Base-by-base conservation (phyloP, 2,113 vertebrate species). In the Nothocercus julius region DNA sequence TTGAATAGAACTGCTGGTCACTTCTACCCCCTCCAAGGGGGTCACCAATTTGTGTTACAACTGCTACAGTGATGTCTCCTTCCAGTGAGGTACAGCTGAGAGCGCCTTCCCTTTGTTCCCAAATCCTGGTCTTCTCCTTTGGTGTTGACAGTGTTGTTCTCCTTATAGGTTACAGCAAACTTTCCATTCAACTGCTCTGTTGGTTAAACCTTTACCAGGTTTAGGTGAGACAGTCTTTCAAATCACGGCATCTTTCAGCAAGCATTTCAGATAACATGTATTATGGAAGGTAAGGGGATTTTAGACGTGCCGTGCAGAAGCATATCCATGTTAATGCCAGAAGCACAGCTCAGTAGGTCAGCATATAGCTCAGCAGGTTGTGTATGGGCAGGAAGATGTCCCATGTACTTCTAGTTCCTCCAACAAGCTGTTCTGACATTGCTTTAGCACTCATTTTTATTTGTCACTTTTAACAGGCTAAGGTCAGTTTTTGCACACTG, bases 401-500 rank as follows among this genome's bases (percentile, higher is more conserved):
- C 54, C 28, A 58, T 1, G 9, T 56, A 40, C n/a, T 24, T 70
- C 20, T 28, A 14, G 34, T 53, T 72, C 8, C 3, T 72, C 51
- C 28, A 69, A 8, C 14, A 25, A 63, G n/a, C 9, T 8, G 9
- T 40, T 85, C 69, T 42, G 64, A 22, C 7, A 11, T 27, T 25
- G 36, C 18, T 1, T 0, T 53, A n/a, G 22, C 36, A 45, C 62
- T 85, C 32, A 7, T 20, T 69, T 80, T 58, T 1, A 45, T 54
- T 54, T 54, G 49, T 70, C 21, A 7, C 6, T 0, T 38, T n/a
- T 44, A 69, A 7, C 16, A 34, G 66, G 28, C 27, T 34, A 13
- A 2, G 1, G 24, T 49, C 42, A 14, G 22, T 70, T 38, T 40
- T 81, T 22, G 27, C 11, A 9, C 40, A 1, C 2, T 0, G 32